Conservation (phyloP, 2,113 vertebrate species). For the Camelus dromedarius region DNA sequence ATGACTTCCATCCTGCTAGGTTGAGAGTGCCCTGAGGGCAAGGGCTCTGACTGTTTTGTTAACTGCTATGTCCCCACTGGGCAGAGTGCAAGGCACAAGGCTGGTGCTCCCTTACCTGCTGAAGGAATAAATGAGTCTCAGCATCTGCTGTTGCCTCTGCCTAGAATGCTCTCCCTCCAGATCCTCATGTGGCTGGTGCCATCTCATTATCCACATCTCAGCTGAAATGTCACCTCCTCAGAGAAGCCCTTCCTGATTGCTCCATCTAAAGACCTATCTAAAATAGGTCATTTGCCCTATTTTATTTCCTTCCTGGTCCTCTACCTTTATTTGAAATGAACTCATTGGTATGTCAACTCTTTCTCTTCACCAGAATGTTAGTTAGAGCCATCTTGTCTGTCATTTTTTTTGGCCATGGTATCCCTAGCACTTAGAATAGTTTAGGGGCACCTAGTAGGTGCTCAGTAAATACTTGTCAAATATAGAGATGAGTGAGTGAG, state of each 20-base stretch:
- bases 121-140: background rate
- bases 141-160: background rate
- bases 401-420: accelerated
- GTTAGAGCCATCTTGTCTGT: background rate
- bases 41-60: too few relatives aligned
- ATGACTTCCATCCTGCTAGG: background rate
- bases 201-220: background rate
- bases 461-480: background rate
- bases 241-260: background rate
- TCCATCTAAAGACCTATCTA: background rate
- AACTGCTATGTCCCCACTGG: background rate
- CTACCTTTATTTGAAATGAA: background rate
- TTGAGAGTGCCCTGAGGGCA: accelerated
- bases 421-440: background rate
- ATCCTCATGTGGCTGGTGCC: background rate
- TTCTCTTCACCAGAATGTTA: background rate
- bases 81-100: too few relatives aligned
- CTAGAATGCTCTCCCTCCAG: background rate
- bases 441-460: background rate
- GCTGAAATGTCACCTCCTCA: background rate
- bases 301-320: background rate
- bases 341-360: background rate
- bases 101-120: background rate
- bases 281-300: accelerated
- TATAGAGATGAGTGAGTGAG: background rate